Evolutionary conservation across 1,140 invertebrate genomes (phyloP).

Genomic region (Parasteatoda tepidariorum): DNA sequence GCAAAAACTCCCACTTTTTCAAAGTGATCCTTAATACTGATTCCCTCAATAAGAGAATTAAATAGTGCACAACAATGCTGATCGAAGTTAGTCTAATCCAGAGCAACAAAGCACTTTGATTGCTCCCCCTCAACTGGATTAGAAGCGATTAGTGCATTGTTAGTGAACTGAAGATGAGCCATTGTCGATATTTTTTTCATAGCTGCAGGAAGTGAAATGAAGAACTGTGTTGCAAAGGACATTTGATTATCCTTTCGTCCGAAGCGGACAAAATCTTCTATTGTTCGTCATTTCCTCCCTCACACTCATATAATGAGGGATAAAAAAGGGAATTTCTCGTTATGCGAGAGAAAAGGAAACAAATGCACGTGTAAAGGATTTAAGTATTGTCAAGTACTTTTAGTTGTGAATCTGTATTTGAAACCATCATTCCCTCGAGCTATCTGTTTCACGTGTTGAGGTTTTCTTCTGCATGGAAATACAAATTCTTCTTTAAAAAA

Average conservation of each 20-base stretch:
- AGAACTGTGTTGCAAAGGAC: constrained; percentile 1
- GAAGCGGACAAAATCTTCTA: background rate
- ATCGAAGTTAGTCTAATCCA: constrained; percentile 35
- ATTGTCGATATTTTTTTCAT: background rate
- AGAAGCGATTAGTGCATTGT: constrained; percentile 43
- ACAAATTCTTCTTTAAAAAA: too few species aligned
- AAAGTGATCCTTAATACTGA: background rate
- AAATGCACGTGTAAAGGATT: constrained; percentile 1
- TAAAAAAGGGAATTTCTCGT: background rate
- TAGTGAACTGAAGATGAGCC: constrained; percentile 25
- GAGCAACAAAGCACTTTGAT: constrained; percentile 43
- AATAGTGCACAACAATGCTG: constrained; percentile 1
- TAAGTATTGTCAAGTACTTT: constrained; percentile 6
- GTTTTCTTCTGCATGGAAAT: too few species aligned
- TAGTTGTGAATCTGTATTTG: too few species aligned
- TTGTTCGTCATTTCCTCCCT: background rate
- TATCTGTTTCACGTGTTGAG: too few species aligned
- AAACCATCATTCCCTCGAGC: too few species aligned
- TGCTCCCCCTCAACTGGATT: constrained; percentile 23
- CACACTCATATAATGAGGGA: background rate
- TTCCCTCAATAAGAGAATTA: background rate
- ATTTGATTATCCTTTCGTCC: constrained; percentile 9
- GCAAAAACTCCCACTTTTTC: background rate
- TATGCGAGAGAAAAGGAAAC: background rate
- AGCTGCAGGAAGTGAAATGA: background rate